These are phyloP conservation scores for Drosophila sordidula DNA, from an alignment of 2,888 invertebrate species.

Conservation along the genomic window DNA sequence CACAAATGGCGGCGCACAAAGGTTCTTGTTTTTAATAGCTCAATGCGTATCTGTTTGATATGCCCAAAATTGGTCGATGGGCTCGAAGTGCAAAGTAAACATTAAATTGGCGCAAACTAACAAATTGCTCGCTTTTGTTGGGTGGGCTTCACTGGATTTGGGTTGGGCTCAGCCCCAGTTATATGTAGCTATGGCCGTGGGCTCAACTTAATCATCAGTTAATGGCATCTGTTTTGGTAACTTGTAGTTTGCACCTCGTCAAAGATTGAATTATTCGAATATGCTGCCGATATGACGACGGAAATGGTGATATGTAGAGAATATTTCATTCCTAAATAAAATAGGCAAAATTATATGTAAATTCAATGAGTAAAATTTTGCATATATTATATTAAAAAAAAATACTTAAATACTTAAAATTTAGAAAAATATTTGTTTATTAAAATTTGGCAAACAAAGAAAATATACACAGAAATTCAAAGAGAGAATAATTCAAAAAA, in stretches of 20 bases:
- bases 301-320: no score
- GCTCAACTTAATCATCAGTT: conserved; percentile 25
- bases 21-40: conserved; percentile 48
- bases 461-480: no score
- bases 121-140: conserved; percentile 55
- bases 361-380: no score
- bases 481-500: no score
- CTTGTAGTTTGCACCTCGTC: conserved; percentile 65
- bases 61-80: conserved; percentile 57
- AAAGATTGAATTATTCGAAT: conserved; percentile 18
- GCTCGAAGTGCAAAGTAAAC: conserved; percentile 75
- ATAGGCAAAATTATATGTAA: no score
- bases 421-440: no score
- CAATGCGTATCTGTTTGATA: conserved; percentile 60
- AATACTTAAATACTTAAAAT: no score
- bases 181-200: conserved; percentile 24
- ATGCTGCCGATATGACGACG: no score
- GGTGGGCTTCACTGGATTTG: conserved; percentile 36
- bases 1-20: conserved; percentile 52
- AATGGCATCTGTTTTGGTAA: conserved; percentile 35
- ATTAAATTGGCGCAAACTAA: conserved; percentile 79
- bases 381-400: no score
- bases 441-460: no score
- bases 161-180: conserved; percentile 31
- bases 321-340: no score